Percentiles rank a stretch among this genome's conserved stretches.
These are phyloP conservation scores for Leucopsar rothschildi DNA, from an alignment of 2,113 vertebrate genomes.

Conservation along the genomic window DNA sequence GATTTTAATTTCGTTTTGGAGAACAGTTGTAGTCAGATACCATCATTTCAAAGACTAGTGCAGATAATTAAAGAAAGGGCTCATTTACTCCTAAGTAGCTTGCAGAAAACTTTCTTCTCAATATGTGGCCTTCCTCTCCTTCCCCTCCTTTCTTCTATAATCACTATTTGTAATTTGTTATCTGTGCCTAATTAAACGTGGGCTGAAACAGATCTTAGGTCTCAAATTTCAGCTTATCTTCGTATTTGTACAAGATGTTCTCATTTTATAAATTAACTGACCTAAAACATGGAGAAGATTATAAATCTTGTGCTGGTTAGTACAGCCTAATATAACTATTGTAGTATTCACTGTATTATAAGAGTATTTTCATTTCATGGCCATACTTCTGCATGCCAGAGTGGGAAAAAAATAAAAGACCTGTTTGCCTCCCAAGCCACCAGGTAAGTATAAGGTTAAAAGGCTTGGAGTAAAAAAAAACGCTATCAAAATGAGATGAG, in stretches of 20 bases:
- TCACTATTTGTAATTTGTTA: constrained; percentile 5
- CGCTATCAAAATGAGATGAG: neutral
- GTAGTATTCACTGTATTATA: neutral
- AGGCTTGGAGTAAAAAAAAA: neutral
- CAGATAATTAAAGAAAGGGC: constrained; percentile 50
- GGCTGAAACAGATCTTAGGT: constrained; percentile 2
- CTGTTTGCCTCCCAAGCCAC: neutral
- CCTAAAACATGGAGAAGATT: neutral
- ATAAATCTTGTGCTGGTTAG: constrained; percentile 41
- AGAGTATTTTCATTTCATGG: neutral
- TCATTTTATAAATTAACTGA: constrained; percentile 37
- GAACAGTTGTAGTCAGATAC: neutral
- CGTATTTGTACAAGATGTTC: constrained; percentile 38
- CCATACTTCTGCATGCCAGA: neutral
- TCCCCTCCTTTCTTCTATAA: neutral
- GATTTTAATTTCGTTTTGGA: neutral
- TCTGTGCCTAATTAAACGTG: constrained; percentile 19
- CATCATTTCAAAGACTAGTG: constrained; percentile 5
- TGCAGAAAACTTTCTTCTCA: constrained; percentile 26
- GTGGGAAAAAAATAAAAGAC: neutral
- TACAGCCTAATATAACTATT: neutral
- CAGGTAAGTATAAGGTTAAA: neutral
- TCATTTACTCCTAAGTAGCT: constrained; percentile 49
- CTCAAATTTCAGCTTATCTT: constrained; percentile 29
- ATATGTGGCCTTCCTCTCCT: neutral